Percentiles rank a stretch among this genome's conserved stretches.
Conservation (phyloP, 2,113 vertebrate genomes). For the Channa maculata region DNA sequence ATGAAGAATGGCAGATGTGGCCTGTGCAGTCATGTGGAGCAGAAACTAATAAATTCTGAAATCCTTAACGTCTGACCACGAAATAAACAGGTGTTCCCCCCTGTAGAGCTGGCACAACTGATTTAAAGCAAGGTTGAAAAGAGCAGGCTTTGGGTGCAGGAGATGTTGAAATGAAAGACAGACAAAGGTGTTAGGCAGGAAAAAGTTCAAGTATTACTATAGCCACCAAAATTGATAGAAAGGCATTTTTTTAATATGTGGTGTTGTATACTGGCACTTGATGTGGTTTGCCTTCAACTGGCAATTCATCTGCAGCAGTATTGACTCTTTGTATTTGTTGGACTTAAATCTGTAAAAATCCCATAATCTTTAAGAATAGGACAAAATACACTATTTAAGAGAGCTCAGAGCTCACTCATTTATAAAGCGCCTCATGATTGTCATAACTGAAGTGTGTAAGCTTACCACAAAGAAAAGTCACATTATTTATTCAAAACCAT, state of each 20-base stretch:
- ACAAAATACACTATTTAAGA: too few species aligned
- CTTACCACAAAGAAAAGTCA: conserved; percentile 39
- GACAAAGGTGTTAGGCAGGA: too few species aligned
- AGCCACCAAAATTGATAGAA: not conserved
- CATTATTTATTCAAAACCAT: conserved; percentile 47
- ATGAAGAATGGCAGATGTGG: conserved; percentile 6
- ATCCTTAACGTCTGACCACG: not conserved
- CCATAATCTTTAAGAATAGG: too few species aligned
- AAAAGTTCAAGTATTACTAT: not conserved
- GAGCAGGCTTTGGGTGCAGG: too few species aligned
- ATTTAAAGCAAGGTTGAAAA: not conserved
- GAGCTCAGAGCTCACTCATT: too few species aligned
- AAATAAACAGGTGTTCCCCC: conserved; percentile 5
- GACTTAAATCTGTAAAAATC: too few species aligned
- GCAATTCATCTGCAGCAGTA: not conserved
- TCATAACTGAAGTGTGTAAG: conserved; percentile 9
- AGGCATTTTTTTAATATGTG: too few species aligned
- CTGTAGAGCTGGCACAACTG: not conserved
- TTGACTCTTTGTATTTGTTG: not conserved
- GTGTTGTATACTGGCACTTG: too few species aligned
- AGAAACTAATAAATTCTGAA: not conserved
- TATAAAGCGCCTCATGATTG: not conserved
- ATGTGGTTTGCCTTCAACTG: not conserved
- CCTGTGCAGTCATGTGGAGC: not conserved
- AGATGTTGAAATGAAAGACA: not conserved